A percentile compares a stretch with the other conserved stretches of the same genome.
Conservation (phyloP, 1,140 invertebrate species). For the Belonocnema kinseyi region DNA sequence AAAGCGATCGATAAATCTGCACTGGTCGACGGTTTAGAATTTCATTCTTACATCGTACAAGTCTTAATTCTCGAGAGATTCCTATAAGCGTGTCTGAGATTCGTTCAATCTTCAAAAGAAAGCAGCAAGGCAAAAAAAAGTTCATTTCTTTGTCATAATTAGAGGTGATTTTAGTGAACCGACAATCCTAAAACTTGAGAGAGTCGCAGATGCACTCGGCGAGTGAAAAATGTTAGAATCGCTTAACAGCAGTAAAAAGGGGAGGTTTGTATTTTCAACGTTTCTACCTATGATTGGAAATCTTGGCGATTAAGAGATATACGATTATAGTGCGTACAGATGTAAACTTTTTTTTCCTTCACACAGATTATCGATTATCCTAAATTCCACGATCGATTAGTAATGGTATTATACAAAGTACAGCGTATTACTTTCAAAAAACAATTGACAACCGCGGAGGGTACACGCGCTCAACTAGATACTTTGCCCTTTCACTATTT, state of each 20-base stretch:
- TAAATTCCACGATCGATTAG: constrained; percentile 57
- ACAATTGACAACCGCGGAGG: constrained; percentile 73
- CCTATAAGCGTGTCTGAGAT: not conserved
- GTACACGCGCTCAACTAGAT: constrained; percentile 57
- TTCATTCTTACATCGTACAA: constrained; percentile 27
- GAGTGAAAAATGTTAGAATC: constrained; percentile 2
- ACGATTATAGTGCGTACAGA: constrained; percentile 56
- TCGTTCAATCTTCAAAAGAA: not conserved
- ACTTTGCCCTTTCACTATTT: constrained; percentile 45
- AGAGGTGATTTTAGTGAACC: not conserved
- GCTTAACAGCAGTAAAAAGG: not conserved
- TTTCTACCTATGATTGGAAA: constrained; percentile 55
- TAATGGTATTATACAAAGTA: constrained; percentile 69
- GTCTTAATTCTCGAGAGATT: constrained; percentile 28
- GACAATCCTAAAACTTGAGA: constrained; percentile 17
- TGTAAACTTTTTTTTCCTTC: constrained; percentile 52
- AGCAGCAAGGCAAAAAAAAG: not conserved
- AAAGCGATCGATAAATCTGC: not conserved
- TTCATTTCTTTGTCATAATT: not conserved
- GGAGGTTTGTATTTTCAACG: constrained; percentile 11
- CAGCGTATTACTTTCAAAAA: constrained; percentile 75
- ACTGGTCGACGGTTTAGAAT: constrained; percentile 19
- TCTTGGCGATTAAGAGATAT: constrained; percentile 57
- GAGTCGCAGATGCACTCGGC: constrained; percentile 19
- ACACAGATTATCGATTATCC: constrained; percentile 57